Conservation (phyloP, 2,888 invertebrate species). For the Leptarthrus brevirostris region DNA sequence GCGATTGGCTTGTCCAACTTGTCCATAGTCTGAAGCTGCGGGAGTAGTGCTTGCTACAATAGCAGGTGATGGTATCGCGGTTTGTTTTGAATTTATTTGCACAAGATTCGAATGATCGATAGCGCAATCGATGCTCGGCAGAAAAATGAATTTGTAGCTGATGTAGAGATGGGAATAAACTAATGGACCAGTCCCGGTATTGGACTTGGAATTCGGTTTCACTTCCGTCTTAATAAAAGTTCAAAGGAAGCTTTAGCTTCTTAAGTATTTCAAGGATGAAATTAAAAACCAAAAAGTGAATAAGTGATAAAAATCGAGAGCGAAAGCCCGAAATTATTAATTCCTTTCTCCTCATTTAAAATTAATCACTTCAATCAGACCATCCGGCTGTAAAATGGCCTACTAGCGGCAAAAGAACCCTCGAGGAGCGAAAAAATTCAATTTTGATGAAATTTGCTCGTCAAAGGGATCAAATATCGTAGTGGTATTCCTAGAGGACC, state of each 20-base stretch:
- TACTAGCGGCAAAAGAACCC: slow-evolving; percentile 5
- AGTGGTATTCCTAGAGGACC: slow-evolving; percentile 36
- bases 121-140: slow-evolving; percentile 50
- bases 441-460: slow-evolving; percentile 51
- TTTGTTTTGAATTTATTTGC: slow-evolving; percentile 51
- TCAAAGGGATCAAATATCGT: slow-evolving; percentile 52
- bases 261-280: no score
- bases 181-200: no score
- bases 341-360: slow-evolving; percentile 51
- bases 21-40: slow-evolving; percentile 14
- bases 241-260: no score
- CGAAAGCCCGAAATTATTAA: background rate
- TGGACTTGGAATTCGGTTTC: no score
- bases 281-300: no score
- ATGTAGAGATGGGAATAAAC: background rate
- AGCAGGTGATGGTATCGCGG: slow-evolving; percentile 50
- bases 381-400: slow-evolving; percentile 51
- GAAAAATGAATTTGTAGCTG: slow-evolving; percentile 47
- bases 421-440: slow-evolving; percentile 45
- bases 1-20: slow-evolving; percentile 21
- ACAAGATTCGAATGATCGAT: slow-evolving; percentile 50
- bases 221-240: no score
- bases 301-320: background rate
- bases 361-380: slow-evolving; percentile 52
- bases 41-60: slow-evolving; percentile 33